phyloP scores from a whole-genome alignment of 2,113 vertebrate species.

The Ptyas mucosa region DNA sequence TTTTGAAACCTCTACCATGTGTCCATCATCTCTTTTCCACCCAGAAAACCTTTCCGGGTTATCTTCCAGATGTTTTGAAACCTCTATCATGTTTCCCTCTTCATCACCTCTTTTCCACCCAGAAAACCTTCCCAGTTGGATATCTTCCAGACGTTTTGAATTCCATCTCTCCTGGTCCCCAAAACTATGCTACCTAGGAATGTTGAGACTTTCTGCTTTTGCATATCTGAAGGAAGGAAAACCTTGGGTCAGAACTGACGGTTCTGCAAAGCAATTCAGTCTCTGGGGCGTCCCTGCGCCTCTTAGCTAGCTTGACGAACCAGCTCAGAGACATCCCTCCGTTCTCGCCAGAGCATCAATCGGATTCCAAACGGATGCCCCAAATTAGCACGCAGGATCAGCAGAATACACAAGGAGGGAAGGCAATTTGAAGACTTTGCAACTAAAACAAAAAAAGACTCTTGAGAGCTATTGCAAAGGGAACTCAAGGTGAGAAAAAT shows the following conservation, averaged over 20 bases:
- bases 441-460: not conserved
- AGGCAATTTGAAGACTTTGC: not conserved
- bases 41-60: too few species aligned
- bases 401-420: constrained; percentile 9
- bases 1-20: not conserved
- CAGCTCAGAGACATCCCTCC: not conserved
- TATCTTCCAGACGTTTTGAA: not conserved
- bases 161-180: not conserved
- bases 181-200: not conserved
- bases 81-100: too few species aligned
- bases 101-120: too few species aligned
- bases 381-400: not conserved
- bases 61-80: too few species aligned
- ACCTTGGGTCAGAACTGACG: not conserved
- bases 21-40: too few species aligned
- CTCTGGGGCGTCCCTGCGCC: not conserved
- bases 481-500: not conserved
- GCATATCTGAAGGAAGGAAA: not conserved
- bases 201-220: not conserved
- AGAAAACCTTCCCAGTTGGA: too few species aligned
- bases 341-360: not conserved
- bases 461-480: not conserved
- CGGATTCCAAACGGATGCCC: too few species aligned
- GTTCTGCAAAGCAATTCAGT: not conserved
- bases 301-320: not conserved